Conservation (phyloP, 2,113 vertebrate genomes). For the Cepphus grylle region DNA sequence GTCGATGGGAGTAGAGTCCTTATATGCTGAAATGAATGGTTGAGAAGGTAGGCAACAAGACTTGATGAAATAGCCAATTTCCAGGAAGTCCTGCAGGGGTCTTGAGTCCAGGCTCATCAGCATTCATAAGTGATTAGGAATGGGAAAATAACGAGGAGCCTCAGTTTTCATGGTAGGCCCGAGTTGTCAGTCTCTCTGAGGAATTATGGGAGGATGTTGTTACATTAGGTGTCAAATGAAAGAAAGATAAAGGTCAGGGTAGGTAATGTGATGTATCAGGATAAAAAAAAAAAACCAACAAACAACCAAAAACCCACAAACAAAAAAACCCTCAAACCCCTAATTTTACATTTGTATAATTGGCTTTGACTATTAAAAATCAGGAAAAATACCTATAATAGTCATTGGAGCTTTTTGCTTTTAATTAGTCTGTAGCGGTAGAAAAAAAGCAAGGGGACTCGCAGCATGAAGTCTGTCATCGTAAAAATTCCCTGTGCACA, state of each 20-base stretch:
- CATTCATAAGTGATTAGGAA: background rate
- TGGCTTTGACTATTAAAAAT: background rate
- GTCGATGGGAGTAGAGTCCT: background rate
- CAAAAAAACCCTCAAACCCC: rapidly evolving
- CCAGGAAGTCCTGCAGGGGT: background rate
- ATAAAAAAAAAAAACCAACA: background rate
- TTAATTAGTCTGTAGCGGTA: background rate
- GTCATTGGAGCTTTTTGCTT: background rate
- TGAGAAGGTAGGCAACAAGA: background rate
- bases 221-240: background rate
- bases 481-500: background rate
- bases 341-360: background rate
- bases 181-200: background rate
- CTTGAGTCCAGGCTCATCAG: rapidly evolving
- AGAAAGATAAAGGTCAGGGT: background rate
- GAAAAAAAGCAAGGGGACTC: background rate
- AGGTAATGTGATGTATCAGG: background rate
- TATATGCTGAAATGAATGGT: background rate
- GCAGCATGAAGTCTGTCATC: background rate
- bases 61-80: background rate
- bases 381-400: background rate
- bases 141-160: background rate
- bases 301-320: background rate
- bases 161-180: background rate
- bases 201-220: background rate